Conservation (phyloP, 2,113 vertebrate genomes). For the Oxyruncus cristatus region DNA sequence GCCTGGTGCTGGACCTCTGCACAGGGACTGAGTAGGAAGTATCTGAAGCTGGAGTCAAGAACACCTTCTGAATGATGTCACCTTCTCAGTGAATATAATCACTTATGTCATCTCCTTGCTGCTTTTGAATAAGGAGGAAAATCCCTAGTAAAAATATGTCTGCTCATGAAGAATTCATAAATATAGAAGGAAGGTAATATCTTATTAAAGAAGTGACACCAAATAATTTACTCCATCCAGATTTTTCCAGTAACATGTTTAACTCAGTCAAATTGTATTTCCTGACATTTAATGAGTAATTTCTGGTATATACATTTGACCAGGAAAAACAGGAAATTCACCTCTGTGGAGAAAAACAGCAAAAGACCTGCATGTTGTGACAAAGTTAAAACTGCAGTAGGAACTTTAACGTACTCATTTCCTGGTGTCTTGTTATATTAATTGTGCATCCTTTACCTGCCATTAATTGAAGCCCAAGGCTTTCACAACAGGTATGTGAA, state of each 20-base stretch:
- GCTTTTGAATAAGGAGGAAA: neutral
- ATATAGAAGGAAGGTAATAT: neutral
- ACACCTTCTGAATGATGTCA: constrained; percentile 16
- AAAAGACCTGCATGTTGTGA: neutral
- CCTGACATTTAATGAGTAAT: constrained; percentile 41
- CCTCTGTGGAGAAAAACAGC: neutral
- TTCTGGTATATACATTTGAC: constrained; percentile 48
- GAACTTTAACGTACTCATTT: constrained; percentile 30
- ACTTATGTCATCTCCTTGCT: neutral
- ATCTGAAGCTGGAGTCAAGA: neutral
- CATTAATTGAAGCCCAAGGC: constrained; percentile 23
- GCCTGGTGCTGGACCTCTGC: neutral
- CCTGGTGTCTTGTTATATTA: constrained; percentile 30
- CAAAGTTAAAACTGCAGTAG: neutral
- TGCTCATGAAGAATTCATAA: neutral
- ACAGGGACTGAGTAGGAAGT: neutral
- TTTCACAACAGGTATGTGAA: constrained; percentile 20
- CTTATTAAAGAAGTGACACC: neutral
- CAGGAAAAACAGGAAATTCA: constrained; percentile 48
- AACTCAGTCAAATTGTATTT: constrained; percentile 15
- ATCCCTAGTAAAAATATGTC: neutral
- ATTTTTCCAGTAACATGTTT: constrained; percentile 8
- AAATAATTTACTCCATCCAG: neutral
- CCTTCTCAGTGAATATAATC: neutral
- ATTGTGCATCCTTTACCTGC: constrained; percentile 15